Evolutionary conservation across 1,140 invertebrate genomes (phyloP).

Genomic region (Stratiolaelaps scimitus): DNA sequence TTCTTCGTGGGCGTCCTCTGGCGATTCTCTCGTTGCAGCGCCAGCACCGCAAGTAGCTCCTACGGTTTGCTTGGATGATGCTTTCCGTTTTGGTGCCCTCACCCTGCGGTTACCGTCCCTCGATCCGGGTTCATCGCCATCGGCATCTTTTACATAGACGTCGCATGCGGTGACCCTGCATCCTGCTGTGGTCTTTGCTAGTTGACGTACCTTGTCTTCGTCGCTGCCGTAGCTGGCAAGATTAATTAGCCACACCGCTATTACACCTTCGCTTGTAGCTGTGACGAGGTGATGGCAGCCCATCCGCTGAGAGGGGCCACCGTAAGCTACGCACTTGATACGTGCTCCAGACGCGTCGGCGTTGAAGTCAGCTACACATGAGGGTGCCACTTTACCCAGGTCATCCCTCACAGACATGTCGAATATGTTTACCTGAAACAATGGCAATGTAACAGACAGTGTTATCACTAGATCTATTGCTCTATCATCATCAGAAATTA

Average conservation of each 20-base stretch:
- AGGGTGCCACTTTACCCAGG: neutral
- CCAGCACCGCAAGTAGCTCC: too few species aligned
- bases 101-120: too few species aligned
- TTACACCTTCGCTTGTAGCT: conserved; percentile 6
- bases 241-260: neutral
- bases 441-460: neutral
- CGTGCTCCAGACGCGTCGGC: neutral
- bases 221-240: neutral
- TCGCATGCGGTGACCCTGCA: conserved; percentile 13
- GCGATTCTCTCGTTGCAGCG: too few species aligned
- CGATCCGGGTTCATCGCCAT: too few species aligned
- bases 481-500: too few species aligned
- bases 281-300: conserved; percentile 14
- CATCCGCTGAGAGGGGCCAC: neutral
- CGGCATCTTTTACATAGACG: too few species aligned
- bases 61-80: too few species aligned
- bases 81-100: too few species aligned
- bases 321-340: conserved; percentile 13
- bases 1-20: too few species aligned
- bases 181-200: conserved; percentile 3
- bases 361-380: conserved; percentile 1
- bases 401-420: conserved; percentile 11
- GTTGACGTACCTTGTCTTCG: neutral
- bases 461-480: neutral
- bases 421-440: conserved; percentile 14